These are phyloP conservation scores for Hypercompe scribonia DNA, from an alignment of 2,888 invertebrate species.

Conservation along the genomic window DNA sequence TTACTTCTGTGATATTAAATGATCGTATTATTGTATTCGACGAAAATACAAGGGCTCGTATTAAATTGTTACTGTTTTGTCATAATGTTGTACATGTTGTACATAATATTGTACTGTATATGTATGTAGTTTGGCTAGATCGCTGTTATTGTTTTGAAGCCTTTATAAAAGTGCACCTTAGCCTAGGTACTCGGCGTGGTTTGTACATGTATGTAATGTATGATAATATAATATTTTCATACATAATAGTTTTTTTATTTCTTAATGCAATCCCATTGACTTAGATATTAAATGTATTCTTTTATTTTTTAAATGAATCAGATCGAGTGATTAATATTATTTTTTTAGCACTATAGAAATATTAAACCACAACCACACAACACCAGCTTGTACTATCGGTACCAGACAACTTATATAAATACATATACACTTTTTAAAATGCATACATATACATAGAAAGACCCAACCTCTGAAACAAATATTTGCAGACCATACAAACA, in stretches of 20 bases:
- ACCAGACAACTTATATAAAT: no score
- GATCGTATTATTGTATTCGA: constrained; percentile 55
- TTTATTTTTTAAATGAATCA: not conserved
- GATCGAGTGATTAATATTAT: no score
- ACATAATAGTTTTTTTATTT: constrained; percentile 45
- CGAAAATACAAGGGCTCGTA: constrained; percentile 60
- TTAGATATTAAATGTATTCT: not conserved
- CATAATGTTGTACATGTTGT: constrained; percentile 54
- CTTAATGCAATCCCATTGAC: not conserved
- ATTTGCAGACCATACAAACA: no score
- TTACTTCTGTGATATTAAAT: constrained; percentile 72
- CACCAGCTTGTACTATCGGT: no score
- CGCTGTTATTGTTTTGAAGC: constrained; percentile 67
- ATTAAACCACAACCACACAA: no score
- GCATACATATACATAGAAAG: no score
- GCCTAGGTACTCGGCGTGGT: constrained; percentile 67
- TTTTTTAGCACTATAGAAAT: no score
- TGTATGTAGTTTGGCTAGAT: constrained; percentile 69
- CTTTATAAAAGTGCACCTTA: constrained; percentile 69
- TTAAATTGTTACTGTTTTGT: constrained; percentile 58
- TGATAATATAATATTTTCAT: constrained; percentile 79
- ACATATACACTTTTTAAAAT: no score
- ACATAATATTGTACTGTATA: constrained; percentile 52
- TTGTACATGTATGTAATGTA: constrained; percentile 77
- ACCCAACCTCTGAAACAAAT: no score